Conservation (phyloP, 1,140 invertebrate species). For the Belonocnema kinseyi region DNA sequence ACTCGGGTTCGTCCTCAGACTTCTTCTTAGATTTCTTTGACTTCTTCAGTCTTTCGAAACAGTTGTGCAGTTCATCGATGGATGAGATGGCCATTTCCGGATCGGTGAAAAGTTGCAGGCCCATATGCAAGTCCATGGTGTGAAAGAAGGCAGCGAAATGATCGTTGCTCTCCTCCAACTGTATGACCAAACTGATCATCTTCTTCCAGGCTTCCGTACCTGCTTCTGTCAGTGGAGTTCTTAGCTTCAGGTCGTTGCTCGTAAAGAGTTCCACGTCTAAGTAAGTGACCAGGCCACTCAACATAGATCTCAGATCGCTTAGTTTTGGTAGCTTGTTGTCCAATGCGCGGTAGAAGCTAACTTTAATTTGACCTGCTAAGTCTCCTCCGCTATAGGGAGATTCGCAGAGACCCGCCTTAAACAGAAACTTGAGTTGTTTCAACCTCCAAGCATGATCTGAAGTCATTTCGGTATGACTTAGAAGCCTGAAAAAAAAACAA, state of each 20-base stretch:
- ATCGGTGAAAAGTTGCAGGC: constrained; percentile 83
- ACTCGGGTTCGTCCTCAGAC: constrained; percentile 79
- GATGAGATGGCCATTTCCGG: constrained; percentile 80
- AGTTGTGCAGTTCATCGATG: constrained; percentile 82
- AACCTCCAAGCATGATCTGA: constrained; percentile 80
- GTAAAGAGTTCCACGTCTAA: constrained; percentile 74
- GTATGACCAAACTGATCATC: constrained; percentile 73
- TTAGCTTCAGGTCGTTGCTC: constrained; percentile 71
- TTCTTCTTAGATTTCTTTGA: constrained; percentile 66
- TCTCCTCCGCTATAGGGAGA: constrained; percentile 77
- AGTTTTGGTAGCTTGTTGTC: constrained; percentile 80
- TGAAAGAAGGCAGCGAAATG: constrained; percentile 75
- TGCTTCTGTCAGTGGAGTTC: constrained; percentile 75
- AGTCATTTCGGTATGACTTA: constrained; percentile 78
- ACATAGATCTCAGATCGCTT: constrained; percentile 76
- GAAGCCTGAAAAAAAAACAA: constrained; percentile 72
- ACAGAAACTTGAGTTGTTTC: constrained; percentile 80
- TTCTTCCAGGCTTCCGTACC: constrained; percentile 79
- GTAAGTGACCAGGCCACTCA: constrained; percentile 77
- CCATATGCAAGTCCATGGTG: constrained; percentile 82
- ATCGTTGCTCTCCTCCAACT: constrained; percentile 58
- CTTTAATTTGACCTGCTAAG: constrained; percentile 78
- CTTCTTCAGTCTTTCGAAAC: constrained; percentile 79
- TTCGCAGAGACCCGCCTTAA: constrained; percentile 81
- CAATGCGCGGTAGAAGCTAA: constrained; percentile 80